phyloP scores from a whole-genome alignment of 2,888 invertebrate genomes.

The Hyalella azteca region DNA sequence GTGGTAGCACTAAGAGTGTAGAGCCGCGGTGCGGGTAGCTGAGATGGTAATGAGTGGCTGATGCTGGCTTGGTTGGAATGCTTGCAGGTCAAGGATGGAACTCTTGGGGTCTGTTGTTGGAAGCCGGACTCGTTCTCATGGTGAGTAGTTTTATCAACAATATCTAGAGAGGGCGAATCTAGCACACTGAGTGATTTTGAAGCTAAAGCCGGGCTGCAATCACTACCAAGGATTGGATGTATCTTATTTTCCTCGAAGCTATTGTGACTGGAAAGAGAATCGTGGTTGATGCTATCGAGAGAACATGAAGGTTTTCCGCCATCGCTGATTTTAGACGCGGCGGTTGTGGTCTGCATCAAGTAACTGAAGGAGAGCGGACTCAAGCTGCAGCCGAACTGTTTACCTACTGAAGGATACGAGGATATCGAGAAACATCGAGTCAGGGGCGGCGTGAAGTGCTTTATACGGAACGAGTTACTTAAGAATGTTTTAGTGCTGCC shows the following conservation, averaged over 20 bases:
- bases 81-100: not conserved
- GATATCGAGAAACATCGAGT: slow-evolving; percentile 22
- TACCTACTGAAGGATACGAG: not conserved
- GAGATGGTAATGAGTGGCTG: not conserved
- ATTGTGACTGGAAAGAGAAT: not conserved
- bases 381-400: slow-evolving; percentile 4
- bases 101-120: not conserved
- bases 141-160: not conserved
- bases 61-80: not conserved
- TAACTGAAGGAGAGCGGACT: slow-evolving; percentile 16
- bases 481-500: not conserved
- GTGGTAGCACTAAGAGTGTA: slow-evolving; percentile 17
- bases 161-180: not conserved
- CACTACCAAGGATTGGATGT: not conserved
- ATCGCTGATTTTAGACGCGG: not conserved
- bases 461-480: not conserved
- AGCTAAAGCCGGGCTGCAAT: not conserved
- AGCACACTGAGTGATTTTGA: not conserved
- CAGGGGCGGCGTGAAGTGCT: slow-evolving; percentile 16
- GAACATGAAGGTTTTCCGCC: not conserved
- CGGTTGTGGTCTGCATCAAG: slow-evolving; percentile 13
- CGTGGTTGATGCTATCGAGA: not conserved
- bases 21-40: not conserved
- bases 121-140: not conserved
- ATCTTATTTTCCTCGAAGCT: not conserved